Evolutionary conservation across 2,888 invertebrate genomes (phyloP).

Genomic region (Exocentrus adspersus): DNA sequence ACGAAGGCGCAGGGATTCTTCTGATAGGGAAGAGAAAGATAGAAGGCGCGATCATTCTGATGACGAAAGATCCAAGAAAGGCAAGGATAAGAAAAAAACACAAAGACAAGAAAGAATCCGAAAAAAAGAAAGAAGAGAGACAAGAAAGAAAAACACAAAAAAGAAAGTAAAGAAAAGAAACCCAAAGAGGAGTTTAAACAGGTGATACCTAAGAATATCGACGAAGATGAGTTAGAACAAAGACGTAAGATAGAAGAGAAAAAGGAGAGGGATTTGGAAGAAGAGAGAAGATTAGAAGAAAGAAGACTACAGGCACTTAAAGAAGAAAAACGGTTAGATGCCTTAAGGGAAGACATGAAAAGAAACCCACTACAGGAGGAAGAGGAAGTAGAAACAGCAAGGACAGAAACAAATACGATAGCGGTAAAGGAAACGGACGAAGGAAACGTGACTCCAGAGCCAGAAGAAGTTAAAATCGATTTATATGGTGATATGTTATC

Average conservation of each 20-base stretch:
- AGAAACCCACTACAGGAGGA: slow-evolving; percentile 63
- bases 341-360: slow-evolving; percentile 61
- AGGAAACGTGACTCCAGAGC: slow-evolving; percentile 31
- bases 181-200: slow-evolving; percentile 54
- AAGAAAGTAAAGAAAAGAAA: slow-evolving; percentile 56
- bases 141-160: slow-evolving; percentile 61
- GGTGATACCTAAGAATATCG: slow-evolving; percentile 52
- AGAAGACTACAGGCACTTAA: slow-evolving; percentile 67
- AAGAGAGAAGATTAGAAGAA: slow-evolving; percentile 57
- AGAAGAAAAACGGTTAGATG: slow-evolving; percentile 67
- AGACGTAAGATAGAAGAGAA: slow-evolving; percentile 42
- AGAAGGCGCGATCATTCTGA: slow-evolving; percentile 56
- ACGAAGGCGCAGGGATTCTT: slow-evolving; percentile 54
- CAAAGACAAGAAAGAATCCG: slow-evolving; percentile 66
- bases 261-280: slow-evolving; percentile 44
- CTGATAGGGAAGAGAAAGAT: slow-evolving; percentile 49
- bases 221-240: slow-evolving; percentile 53
- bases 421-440: slow-evolving; percentile 48
- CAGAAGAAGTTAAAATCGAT: slow-evolving; percentile 54
- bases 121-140: slow-evolving; percentile 63
- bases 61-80: slow-evolving; percentile 59
- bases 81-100: slow-evolving; percentile 67
- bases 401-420: slow-evolving; percentile 30
- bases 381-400: slow-evolving; percentile 66
- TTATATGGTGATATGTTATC: slow-evolving; percentile 68